A percentile compares a stretch with the other conserved stretches of the same genome.
Conservation (phyloP, 2,888 invertebrate species). For the Papilio elwesi region DNA sequence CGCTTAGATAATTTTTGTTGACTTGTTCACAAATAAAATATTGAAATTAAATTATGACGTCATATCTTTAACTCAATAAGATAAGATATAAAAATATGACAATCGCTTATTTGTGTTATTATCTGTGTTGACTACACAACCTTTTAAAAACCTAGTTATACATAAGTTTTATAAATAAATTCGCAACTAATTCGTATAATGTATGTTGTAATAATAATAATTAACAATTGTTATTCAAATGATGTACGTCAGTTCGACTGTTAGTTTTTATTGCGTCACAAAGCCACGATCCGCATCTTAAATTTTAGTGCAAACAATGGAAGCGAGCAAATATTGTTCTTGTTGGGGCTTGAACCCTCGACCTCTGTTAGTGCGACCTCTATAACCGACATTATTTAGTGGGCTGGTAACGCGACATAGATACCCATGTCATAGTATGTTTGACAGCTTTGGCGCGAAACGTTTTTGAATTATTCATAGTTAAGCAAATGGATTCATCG, state of each 20-base stretch:
- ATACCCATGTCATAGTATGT: constrained; percentile 46
- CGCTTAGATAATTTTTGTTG: too few species aligned
- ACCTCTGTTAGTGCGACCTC: constrained; percentile 40
- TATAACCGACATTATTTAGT: constrained; percentile 33
- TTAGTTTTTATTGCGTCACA: constrained; percentile 31
- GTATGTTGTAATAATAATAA: background rate
- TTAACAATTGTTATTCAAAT: constrained; percentile 26
- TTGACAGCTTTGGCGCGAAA: constrained; percentile 47
- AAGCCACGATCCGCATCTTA: constrained; percentile 31
- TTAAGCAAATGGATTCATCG: constrained; percentile 51
- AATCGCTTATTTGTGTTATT: too few species aligned
- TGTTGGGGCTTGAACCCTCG: constrained; percentile 41
- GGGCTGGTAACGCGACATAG: constrained; percentile 45
- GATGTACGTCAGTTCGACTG: constrained; percentile 18
- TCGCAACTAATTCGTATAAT: background rate
- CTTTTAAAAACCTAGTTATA: background rate
- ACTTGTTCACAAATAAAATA: too few species aligned
- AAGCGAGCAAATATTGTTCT: constrained; percentile 36
- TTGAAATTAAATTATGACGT: too few species aligned
- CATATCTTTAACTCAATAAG: too few species aligned
- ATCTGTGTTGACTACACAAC: too few species aligned
- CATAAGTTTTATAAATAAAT: background rate
- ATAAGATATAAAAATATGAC: too few species aligned
- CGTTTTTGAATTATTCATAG: constrained; percentile 59
- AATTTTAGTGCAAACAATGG: constrained; percentile 41